Evolutionary conservation across 2,888 invertebrate genomes (phyloP).

Genomic region (Willowsia nigromaculata): DNA sequence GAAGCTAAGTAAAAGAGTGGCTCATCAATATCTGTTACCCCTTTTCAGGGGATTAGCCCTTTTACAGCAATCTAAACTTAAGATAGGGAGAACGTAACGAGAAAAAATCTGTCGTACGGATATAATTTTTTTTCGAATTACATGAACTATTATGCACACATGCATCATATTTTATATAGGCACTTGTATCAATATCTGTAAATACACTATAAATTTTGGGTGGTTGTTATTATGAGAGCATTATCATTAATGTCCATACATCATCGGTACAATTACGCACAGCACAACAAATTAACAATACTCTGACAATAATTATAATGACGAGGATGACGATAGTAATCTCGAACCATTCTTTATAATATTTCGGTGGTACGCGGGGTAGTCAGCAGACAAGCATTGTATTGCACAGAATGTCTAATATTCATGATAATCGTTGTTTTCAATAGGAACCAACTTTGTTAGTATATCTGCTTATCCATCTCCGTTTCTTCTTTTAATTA

Average conservation of each 20-base stretch:
- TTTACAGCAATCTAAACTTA: not conserved
- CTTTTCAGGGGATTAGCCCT: not conserved
- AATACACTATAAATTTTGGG: not conserved
- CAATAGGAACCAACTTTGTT: not conserved
- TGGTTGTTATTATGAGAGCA: not conserved
- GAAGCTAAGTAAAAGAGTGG: slow-evolving; percentile 39
- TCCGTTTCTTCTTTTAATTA: slow-evolving; percentile 49
- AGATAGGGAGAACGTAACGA: not conserved
- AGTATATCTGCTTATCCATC: slow-evolving; percentile 22
- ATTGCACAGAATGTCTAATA: not conserved
- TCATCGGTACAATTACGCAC: slow-evolving; percentile 45
- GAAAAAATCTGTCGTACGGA: too few species aligned
- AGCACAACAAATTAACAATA: slow-evolving; percentile 58
- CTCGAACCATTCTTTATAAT: slow-evolving; percentile 17
- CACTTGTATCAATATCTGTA: not conserved
- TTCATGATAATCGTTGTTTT: not conserved
- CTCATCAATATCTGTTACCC: slow-evolving; percentile 22
- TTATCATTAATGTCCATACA: not conserved
- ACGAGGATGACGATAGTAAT: slow-evolving; percentile 16
- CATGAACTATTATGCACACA: too few species aligned
- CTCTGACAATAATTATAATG: slow-evolving; percentile 53
- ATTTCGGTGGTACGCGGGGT: not conserved
- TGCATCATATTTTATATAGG: not conserved
- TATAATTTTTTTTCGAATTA: too few species aligned
- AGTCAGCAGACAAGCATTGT: not conserved